Percentiles rank a stretch among this genome's conserved stretches.
Evolutionary conservation across 2,113 vertebrate species (phyloP).

Genomic region (Albula glossodonta): DNA sequence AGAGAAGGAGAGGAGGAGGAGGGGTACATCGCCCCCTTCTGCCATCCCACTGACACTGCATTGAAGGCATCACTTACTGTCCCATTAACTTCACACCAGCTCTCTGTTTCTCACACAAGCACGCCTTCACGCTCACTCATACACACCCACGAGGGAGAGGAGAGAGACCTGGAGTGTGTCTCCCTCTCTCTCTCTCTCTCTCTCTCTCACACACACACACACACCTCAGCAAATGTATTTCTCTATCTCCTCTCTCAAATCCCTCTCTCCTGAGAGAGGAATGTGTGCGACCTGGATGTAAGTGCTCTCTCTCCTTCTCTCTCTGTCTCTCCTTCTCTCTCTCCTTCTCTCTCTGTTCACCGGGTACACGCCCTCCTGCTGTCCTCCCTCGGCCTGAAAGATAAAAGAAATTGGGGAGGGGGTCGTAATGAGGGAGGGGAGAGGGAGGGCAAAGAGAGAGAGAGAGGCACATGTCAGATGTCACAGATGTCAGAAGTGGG

Average conservation of each 20-base stretch:
- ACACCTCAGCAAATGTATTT: constrained; percentile 40
- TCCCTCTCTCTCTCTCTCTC: constrained; percentile 13
- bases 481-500: constrained; percentile 59
- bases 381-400: constrained; percentile 45
- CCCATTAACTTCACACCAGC: constrained; percentile 73
- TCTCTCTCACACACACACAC: not conserved
- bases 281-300: constrained; percentile 25
- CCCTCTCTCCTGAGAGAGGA: constrained; percentile 23
- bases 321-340: constrained; percentile 7
- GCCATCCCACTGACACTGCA: constrained; percentile 69
- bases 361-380: constrained; percentile 63
- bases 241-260: constrained; percentile 18
- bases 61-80: constrained; percentile 73
- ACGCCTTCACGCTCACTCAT: not conserved
- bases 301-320: constrained; percentile 24
- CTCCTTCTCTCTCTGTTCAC: constrained; percentile 36
- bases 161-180: not conserved
- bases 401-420: constrained; percentile 42
- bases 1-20: constrained; percentile 47
- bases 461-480: constrained; percentile 41
- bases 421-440: not conserved
- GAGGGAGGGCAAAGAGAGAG: constrained; percentile 7
- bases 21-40: constrained; percentile 66
- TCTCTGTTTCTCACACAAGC: constrained; percentile 49
- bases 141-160: not conserved